Evolutionary conservation across 1,140 invertebrate genomes (phyloP), one percentile per base, ranked within the genome.

Genomic region (Hirudo medicinalis): DNA sequence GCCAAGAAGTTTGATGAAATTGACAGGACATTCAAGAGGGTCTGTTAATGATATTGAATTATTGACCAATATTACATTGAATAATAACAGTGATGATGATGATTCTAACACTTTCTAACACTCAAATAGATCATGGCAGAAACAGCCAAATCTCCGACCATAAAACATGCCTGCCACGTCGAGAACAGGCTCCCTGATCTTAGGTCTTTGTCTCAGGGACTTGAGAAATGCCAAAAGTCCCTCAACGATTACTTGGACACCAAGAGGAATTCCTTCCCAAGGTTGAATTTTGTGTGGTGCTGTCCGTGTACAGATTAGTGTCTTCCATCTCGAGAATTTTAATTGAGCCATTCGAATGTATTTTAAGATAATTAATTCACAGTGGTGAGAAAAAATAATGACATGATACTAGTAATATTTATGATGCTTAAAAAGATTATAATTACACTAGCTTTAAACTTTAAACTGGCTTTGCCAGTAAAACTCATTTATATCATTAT

Each of bases 221-320:
- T 95, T 29, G 91, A 94, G 78, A 88, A 86, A 76, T 94, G 91
- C 82, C 91, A 93, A 82, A 94, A 94, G 79, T 91, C 90, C 0
- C 82, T 95, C 57, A 91, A 89, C 76, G 89, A 93, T 76, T 94
- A 94, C 81, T 83, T 94, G 68, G 90, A 92, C 78, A 87, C 87
- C 0, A 94, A 94, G 81, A 83, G 91, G 73, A 86, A 89, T 73
- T 85, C 90, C 69, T 94, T 94, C 79, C 90, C 91, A 43, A 80
- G 69, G 36, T 63, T 63, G 9, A 49, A 49, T 49, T 49, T 49
- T 5, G 11, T 36, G 6, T 36, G 32, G 2, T 36, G 32, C 6
- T 36, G 32, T 36, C 6, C 2, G 32, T 36, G 2, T 36, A 36
- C 6, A 36, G 6, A 36, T n/a, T n/a, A n/a, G n/a, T 3, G 32